Base-by-base conservation (phyloP, 2,113 vertebrate species). In the Panthera tigris region DNA sequence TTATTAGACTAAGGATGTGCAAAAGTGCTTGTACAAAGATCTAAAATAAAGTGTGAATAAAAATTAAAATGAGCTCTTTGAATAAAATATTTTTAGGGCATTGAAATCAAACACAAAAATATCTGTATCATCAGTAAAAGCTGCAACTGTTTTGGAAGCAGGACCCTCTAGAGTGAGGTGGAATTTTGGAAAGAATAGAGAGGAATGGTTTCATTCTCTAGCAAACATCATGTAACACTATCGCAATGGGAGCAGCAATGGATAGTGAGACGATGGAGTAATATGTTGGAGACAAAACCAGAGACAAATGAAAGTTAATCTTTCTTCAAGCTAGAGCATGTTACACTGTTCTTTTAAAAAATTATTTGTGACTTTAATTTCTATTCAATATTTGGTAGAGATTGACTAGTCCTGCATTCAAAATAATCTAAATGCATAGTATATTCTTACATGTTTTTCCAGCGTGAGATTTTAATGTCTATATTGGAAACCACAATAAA, bases 241-340 rank as follows among this genome's bases (percentile, higher is more conserved):
- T 13, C 33, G 6, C 25, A 12, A 0, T 45, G n/a, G 11, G 39
- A 33, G 12, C 3, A 9, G 27, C 8, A 55, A 27, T 25, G 5
- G 3, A 0, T 9, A 68, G 68, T 25, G 33, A 55, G 29, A 29
- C 1, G 2, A 23, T 79, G 39, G 7, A 48, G 23, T n/a, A 29
- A 33, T 13, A 18, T 16, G 2, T 29, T 57, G 11, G n/a, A 66
- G 7, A 5, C 39, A 7, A 61, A 39, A 81, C 10, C 23, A 25
- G 18, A 81, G n/a, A 2, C 65, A 73, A 86, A 45, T 7, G 7
- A 5, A 41, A 52, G 29, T 36, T 33, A 15, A 33, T 41, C 14
- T 63, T 55, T 3, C 68, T 80, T 52, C 41, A 55, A 5, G 31
- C 78, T 61, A 48, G 3, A 69, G 29, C 18, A 23, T 68, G 14